These are phyloP conservation scores for Acleris sparsana DNA, from an alignment of 2,888 invertebrate genomes.

Conservation along the genomic window DNA sequence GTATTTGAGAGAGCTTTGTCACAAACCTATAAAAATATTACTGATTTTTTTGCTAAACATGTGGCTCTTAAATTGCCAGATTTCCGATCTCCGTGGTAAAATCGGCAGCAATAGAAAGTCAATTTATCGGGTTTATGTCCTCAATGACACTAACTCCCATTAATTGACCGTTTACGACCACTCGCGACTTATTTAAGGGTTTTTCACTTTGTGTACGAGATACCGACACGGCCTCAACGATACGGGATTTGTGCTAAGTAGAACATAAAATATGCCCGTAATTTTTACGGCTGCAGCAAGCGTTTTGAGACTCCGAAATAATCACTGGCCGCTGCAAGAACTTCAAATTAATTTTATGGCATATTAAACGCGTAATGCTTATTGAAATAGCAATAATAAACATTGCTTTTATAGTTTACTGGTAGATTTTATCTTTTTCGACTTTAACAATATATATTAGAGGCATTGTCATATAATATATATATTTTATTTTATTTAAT, in stretches of 20 bases:
- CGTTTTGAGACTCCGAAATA: not conserved
- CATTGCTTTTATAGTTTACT: too few species aligned
- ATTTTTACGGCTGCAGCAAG: conserved; percentile 51
- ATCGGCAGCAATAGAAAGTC: conserved; percentile 52
- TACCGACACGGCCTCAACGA: conserved; percentile 62
- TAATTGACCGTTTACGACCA: conserved; percentile 58
- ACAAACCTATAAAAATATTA: too few species aligned
- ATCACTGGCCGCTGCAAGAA: not conserved
- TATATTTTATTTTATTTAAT: too few species aligned
- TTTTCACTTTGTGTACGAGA: conserved; percentile 48
- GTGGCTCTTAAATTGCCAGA: not conserved
- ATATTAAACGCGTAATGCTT: not conserved
- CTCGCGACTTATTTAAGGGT: conserved; percentile 51
- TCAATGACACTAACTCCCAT: conserved; percentile 64
- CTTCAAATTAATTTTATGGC: not conserved
- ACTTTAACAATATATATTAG: too few species aligned
- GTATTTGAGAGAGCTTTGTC: too few species aligned
- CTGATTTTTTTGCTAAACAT: too few species aligned
- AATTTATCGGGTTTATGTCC: conserved; percentile 61
- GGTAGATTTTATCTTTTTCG: too few species aligned
- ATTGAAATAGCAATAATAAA: too few species aligned
- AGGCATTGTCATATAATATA: too few species aligned
- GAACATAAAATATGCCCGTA: conserved; percentile 67
- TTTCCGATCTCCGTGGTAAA: conserved; percentile 28
- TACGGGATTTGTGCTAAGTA: conserved; percentile 69